These are phyloP conservation scores for Miniopterus natalensis DNA, from an alignment of 2,113 vertebrate genomes.

Conservation along the genomic window DNA sequence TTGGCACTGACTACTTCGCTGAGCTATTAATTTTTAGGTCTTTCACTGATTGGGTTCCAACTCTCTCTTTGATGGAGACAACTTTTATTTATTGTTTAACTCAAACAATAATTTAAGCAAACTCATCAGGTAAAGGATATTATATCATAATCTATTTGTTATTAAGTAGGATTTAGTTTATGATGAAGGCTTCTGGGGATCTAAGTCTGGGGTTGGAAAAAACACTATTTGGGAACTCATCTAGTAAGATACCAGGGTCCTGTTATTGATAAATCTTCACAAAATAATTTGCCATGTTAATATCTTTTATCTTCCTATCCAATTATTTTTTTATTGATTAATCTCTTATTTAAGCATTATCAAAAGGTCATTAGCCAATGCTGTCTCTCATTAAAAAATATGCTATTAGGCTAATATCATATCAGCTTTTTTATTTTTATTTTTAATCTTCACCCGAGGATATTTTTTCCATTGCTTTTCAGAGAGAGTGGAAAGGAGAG, in stretches of 20 bases:
- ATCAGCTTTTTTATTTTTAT: background rate
- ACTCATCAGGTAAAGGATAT: slow-evolving; percentile 7
- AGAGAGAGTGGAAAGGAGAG: too few relatives aligned
- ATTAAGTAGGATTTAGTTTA: slow-evolving; percentile 15
- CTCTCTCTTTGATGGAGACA: background rate
- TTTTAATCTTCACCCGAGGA: too few relatives aligned
- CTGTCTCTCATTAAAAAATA: background rate
- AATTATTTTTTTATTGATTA: slow-evolving; percentile 14
- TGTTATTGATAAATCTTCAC: background rate
- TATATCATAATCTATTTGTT: slow-evolving; percentile 8
- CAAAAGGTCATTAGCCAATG: background rate
- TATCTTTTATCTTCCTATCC: background rate
- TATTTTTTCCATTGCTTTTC: too few relatives aligned
- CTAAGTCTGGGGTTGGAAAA: background rate
- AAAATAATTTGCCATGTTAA: slow-evolving; percentile 8
- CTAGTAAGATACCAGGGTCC: background rate
- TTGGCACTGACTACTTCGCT: background rate
- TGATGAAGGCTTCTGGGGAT: background rate
- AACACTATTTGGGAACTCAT: background rate
- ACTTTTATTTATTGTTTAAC: slow-evolving; percentile 49
- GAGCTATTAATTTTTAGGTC: slow-evolving; percentile 43
- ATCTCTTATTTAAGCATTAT: slow-evolving; percentile 27
- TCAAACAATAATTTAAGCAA: slow-evolving; percentile 31
- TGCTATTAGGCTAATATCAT: background rate
- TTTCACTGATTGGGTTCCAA: background rate